Percentiles rank a stretch among this genome's conserved stretches.
Conservation (phyloP, 2,888 invertebrate genomes). For the Elmis aenea region DNA sequence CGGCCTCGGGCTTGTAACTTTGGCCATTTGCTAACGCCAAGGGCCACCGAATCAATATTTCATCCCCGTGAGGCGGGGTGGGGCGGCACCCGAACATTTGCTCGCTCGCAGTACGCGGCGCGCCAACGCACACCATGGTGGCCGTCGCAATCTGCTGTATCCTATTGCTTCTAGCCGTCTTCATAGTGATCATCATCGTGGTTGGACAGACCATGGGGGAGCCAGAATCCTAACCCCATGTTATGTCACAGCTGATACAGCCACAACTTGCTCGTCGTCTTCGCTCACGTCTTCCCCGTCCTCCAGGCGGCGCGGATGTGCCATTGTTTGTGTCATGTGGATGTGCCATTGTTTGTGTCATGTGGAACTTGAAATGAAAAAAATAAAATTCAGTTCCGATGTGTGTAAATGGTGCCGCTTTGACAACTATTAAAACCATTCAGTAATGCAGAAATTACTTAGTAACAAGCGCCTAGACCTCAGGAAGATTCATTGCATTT, state of each 20-base stretch:
- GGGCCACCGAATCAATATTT: conserved; percentile 43
- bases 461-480: no score
- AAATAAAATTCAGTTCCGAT: no score
- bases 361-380: no score
- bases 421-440: no score
- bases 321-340: conserved; percentile 9
- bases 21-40: conserved; percentile 35
- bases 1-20: conserved; percentile 30
- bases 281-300: conserved; percentile 17
- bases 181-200: conserved; percentile 77
- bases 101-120: conserved; percentile 24
- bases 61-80: conserved; percentile 42
- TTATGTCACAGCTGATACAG: background rate
- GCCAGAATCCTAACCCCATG: conserved; percentile 38
- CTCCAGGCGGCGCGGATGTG: conserved; percentile 13
- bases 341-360: background rate
- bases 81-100: conserved; percentile 35
- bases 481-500: no score
- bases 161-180: conserved; percentile 72
- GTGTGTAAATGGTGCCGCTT: no score
- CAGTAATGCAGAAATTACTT: no score
- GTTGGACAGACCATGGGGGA: conserved; percentile 70
- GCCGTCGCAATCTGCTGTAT: conserved; percentile 82
- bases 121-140: conserved; percentile 56
- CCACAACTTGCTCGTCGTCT: background rate